phyloP scores from a whole-genome alignment of 2,113 vertebrate species.

The Montifringilla adamsi region DNA sequence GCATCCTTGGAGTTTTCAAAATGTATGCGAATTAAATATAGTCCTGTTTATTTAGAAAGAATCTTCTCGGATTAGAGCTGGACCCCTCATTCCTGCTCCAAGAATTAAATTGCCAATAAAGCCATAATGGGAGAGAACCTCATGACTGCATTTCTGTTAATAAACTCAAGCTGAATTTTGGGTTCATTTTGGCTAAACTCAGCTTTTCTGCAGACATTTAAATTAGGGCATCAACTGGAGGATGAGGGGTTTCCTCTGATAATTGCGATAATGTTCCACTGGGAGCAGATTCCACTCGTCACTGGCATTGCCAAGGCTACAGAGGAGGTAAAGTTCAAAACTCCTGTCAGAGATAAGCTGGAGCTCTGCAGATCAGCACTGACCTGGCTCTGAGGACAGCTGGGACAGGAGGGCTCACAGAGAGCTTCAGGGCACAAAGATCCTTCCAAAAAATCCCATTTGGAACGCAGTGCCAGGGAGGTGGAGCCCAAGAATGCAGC shows the following conservation, averaged over 20 bases:
- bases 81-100: conserved; percentile 33
- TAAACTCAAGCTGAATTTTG: conserved; percentile 37
- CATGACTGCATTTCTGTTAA: conserved; percentile 5
- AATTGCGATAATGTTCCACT: background rate
- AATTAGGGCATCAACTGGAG: background rate
- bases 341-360: background rate
- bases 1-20: conserved; percentile 66
- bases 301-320: background rate
- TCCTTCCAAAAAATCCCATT: background rate
- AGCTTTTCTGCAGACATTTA: background rate
- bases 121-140: background rate
- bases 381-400: background rate
- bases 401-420: background rate
- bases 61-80: conserved; percentile 17
- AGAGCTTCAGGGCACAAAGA: fast-evolving
- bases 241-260: background rate
- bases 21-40: conserved; percentile 68
- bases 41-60: conserved; percentile 60
- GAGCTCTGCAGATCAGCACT: background rate
- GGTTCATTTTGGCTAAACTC: conserved; percentile 6
- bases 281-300: background rate
- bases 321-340: background rate
- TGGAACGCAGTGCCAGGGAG: background rate
- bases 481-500: fast-evolving
- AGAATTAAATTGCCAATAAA: background rate